These are phyloP conservation scores for Holcopasites calliopsidis DNA, from an alignment of 1,140 invertebrate species.

Conservation along the genomic window DNA sequence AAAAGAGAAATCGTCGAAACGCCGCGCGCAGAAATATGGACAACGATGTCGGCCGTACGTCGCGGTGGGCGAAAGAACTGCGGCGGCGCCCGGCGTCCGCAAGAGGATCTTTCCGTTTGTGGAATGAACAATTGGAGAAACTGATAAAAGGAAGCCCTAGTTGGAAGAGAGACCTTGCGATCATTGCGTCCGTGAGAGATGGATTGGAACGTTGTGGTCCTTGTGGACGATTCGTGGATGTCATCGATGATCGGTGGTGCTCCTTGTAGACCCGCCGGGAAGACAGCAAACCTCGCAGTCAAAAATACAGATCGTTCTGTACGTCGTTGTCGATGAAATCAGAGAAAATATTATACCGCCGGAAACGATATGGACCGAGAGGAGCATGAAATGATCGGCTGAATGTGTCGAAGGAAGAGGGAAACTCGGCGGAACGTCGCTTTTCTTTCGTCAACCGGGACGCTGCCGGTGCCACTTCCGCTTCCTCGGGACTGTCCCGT, in stretches of 20 bases:
- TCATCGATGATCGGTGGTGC: conserved; percentile 35
- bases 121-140: conserved; percentile 26
- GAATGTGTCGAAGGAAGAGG: conserved; percentile 44
- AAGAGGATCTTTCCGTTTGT: conserved; percentile 55
- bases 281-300: background rate
- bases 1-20: conserved; percentile 48
- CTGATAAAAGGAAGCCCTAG: conserved; percentile 17
- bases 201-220: conserved; percentile 2
- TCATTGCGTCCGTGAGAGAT: conserved; percentile 25
- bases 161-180: conserved; percentile 57
- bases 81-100: conserved; percentile 75
- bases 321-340: conserved; percentile 1
- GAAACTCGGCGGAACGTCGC: conserved; percentile 75
- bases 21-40: conserved; percentile 70
- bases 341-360: background rate
- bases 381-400: conserved; percentile 15
- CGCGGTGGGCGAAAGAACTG: conserved; percentile 80
- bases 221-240: conserved; percentile 35
- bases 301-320: conserved; percentile 22
- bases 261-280: background rate
- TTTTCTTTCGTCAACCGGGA: conserved; percentile 79
- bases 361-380: conserved; percentile 13
- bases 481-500: conserved; percentile 66
- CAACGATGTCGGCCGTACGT: conserved; percentile 77
- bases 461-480: conserved; percentile 68